Evolutionary conservation across 2,888 invertebrate species (phyloP).

Genomic region (Lasius fuliginosus): DNA sequence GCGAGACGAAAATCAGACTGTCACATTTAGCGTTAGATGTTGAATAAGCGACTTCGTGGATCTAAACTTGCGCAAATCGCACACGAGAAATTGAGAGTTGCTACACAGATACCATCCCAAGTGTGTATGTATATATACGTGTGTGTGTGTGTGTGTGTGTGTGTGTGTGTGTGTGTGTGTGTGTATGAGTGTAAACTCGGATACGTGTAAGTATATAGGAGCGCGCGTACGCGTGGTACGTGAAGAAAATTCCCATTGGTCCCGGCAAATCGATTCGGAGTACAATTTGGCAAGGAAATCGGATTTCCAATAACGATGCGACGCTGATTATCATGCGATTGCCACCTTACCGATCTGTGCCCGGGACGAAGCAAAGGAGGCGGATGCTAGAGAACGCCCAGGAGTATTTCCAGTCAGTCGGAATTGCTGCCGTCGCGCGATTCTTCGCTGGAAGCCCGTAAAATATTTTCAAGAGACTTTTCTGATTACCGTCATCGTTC

Average conservation of each 20-base stretch:
- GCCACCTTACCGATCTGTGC: slow-evolving; percentile 67
- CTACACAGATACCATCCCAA: not conserved
- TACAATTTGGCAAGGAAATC: slow-evolving; percentile 74
- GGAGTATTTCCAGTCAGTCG: slow-evolving; percentile 46
- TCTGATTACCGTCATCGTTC: slow-evolving; percentile 61
- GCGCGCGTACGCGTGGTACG: slow-evolving; percentile 60
- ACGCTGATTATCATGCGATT: slow-evolving; percentile 75
- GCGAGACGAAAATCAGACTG: slow-evolving; percentile 23
- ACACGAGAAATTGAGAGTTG: slow-evolving; percentile 30
- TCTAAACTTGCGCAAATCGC: slow-evolving; percentile 42
- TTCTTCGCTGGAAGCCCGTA: slow-evolving; percentile 68
- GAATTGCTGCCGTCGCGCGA: slow-evolving; percentile 56
- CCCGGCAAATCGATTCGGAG: slow-evolving; percentile 69
- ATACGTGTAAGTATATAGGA: slow-evolving; percentile 32
- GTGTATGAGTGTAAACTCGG: slow-evolving; percentile 29
- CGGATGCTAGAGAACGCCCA: slow-evolving; percentile 28
- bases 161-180: too few species aligned
- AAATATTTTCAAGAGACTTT: slow-evolving; percentile 67
- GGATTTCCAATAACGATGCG: slow-evolving; percentile 76
- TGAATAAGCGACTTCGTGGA: slow-evolving; percentile 29
- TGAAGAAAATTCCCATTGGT: slow-evolving; percentile 69
- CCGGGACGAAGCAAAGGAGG: slow-evolving; percentile 37
- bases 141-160: not conserved
- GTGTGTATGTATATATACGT: not conserved
- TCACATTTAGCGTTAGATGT: slow-evolving; percentile 32